phyloP scores from a whole-genome alignment of 2,113 vertebrate genomes.

The Dipodomys merriami region DNA sequence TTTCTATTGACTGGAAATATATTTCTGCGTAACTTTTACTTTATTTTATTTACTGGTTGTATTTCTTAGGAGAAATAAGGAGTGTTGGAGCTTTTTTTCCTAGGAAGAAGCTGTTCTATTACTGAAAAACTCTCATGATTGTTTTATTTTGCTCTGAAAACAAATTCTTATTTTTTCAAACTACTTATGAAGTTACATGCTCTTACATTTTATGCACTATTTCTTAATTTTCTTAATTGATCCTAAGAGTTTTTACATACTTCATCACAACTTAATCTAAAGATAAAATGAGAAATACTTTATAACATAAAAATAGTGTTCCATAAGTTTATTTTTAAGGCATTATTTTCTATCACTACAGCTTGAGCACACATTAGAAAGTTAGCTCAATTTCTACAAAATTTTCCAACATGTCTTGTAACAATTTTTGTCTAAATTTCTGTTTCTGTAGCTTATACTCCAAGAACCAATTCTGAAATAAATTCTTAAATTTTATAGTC shows the following conservation, averaged over 20 bases:
- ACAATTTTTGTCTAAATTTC: background rate
- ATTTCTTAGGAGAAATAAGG: background rate
- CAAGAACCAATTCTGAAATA: background rate
- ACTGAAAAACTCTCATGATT: constrained; percentile 8
- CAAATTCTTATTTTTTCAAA: background rate
- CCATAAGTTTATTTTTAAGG: background rate
- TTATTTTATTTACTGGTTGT: background rate
- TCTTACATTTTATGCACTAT: background rate
- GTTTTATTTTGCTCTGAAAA: background rate
- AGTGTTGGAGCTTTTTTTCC: background rate
- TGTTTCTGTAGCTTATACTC: background rate
- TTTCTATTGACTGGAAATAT: background rate
- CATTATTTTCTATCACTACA: background rate
- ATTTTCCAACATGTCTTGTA: background rate
- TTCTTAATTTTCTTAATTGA: constrained; percentile 8
- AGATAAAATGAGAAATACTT: constrained; percentile 5
- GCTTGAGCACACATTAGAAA: background rate
- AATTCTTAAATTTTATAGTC: background rate
- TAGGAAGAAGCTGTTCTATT: background rate
- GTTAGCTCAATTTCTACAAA: background rate
- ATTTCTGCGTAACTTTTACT: background rate
- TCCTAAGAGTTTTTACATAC: background rate
- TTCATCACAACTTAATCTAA: background rate
- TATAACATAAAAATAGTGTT: background rate
- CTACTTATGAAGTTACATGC: background rate